A percentile compares a stretch with the other conserved stretches of the same genome.
Conservation (phyloP, 1,140 invertebrate species). For the Drosophila ercepeae region DNA sequence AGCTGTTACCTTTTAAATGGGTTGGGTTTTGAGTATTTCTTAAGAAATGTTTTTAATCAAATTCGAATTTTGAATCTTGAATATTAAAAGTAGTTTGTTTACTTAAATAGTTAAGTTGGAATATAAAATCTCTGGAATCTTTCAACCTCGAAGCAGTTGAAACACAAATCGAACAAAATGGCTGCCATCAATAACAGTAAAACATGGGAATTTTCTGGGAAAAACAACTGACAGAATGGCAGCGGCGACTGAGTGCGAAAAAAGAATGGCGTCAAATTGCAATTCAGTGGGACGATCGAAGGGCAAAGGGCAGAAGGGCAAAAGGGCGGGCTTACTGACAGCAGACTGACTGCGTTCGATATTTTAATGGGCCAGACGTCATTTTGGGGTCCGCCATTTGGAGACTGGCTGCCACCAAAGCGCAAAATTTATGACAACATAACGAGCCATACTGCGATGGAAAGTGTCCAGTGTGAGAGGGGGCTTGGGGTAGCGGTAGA, state of each 20-base stretch:
- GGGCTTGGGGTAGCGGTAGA: not conserved
- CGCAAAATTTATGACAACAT: conserved; percentile 80
- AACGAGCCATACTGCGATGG: conserved; percentile 67
- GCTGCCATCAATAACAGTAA: conserved; percentile 60
- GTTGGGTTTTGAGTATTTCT: no score
- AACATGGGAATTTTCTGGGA: conserved; percentile 36
- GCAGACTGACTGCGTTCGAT: conserved; percentile 60
- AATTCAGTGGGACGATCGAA: conserved; percentile 10
- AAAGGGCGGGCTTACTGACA: conserved; percentile 5
- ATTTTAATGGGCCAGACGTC: conserved; percentile 80
- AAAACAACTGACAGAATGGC: conserved; percentile 38
- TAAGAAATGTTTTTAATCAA: no score
- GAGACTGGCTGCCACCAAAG: conserved; percentile 63
- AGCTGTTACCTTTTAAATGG: conserved; percentile 3
- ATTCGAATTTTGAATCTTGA: no score
- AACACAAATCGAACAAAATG: conserved; percentile 60
- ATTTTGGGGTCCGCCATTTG: conserved; percentile 66
- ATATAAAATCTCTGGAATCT: not conserved
- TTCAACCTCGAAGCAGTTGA: not conserved
- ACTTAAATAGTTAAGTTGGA: not conserved
- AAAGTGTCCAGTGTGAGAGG: not conserved
- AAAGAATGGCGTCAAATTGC: conserved; percentile 71
- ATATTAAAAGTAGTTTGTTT: not conserved
- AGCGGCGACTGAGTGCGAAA: conserved; percentile 13
- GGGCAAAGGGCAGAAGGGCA: not conserved